These are phyloP conservation scores for Ophion obscuratus DNA, from an alignment of 2,888 invertebrate species.

Conservation along the genomic window DNA sequence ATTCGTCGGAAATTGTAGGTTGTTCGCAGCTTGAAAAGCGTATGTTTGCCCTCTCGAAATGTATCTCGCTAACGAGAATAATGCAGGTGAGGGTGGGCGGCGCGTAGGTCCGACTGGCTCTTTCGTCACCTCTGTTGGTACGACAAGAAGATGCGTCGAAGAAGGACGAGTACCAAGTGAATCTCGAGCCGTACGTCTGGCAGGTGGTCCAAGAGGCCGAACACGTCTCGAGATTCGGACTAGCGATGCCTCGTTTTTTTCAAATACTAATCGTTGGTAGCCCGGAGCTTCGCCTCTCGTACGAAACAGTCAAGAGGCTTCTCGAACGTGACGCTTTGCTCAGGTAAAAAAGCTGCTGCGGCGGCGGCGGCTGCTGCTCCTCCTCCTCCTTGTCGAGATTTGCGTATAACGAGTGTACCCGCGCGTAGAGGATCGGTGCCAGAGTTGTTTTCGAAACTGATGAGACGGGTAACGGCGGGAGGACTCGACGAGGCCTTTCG, in stretches of 20 bases:
- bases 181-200: conserved; percentile 90
- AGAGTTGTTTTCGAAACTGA: conserved; percentile 88
- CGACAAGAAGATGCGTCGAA: conserved; percentile 85
- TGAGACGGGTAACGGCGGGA: conserved; percentile 88
- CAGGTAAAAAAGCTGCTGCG: conserved; percentile 67
- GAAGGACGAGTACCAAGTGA: conserved; percentile 85
- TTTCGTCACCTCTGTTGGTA: conserved; percentile 90
- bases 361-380: too few relatives aligned
- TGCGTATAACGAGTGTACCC: too few relatives aligned
- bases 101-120: conserved; percentile 86
- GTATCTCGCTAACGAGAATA: background rate
- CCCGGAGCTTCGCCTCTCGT: conserved; percentile 88
- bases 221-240: conserved; percentile 91
- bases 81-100: background rate
- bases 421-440: conserved; percentile 85
- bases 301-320: conserved; percentile 87
- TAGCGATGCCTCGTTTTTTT: conserved; percentile 91
- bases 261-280: conserved; percentile 91
- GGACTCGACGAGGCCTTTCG: conserved; percentile 90
- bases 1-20: conserved; percentile 90
- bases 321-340: conserved; percentile 87
- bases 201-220: conserved; percentile 93
- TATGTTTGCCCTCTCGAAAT: background rate
- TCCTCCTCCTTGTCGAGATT: too few relatives aligned
- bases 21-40: background rate